Conservation (phyloP, 2,888 invertebrate genomes). For the Vanessa cardui region DNA sequence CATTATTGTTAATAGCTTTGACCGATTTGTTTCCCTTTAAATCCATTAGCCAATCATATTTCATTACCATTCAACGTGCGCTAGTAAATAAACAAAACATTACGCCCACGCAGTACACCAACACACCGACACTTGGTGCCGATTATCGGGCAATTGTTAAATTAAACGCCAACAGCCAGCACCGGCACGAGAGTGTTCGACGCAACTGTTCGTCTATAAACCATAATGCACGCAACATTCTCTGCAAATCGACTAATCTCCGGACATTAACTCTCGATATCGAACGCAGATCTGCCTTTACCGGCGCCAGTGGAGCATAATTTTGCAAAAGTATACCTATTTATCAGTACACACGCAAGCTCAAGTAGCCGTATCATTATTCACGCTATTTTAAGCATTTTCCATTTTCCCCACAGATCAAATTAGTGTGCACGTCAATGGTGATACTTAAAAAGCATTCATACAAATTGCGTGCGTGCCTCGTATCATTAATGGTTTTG, state of each 20-base stretch:
- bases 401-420: conserved; percentile 25
- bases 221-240: conserved; percentile 19
- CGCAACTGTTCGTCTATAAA: conserved; percentile 33
- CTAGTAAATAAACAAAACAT: conserved; percentile 30
- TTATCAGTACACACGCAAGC: conserved; percentile 44
- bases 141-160: conserved; percentile 29
- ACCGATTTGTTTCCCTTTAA: conserved; percentile 17
- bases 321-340: conserved; percentile 43
- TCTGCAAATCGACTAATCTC: conserved; percentile 29
- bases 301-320: conserved; percentile 42
- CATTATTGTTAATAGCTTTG: neutral
- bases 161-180: conserved; percentile 26
- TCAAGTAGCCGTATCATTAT: conserved; percentile 37
- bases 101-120: conserved; percentile 23
- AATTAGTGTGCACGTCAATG: conserved; percentile 29
- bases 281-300: conserved; percentile 25
- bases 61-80: conserved; percentile 24
- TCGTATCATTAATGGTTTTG: conserved; percentile 36
- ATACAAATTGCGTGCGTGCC: conserved; percentile 41
- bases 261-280: conserved; percentile 37
- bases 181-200: conserved; percentile 16
- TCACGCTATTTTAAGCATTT: conserved; percentile 35
- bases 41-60: conserved; percentile 24
- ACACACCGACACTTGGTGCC: neutral
- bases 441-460: conserved; percentile 33